Evolutionary conservation across 2,113 vertebrate species (phyloP).

Genomic region (Pampusana beccarii): DNA sequence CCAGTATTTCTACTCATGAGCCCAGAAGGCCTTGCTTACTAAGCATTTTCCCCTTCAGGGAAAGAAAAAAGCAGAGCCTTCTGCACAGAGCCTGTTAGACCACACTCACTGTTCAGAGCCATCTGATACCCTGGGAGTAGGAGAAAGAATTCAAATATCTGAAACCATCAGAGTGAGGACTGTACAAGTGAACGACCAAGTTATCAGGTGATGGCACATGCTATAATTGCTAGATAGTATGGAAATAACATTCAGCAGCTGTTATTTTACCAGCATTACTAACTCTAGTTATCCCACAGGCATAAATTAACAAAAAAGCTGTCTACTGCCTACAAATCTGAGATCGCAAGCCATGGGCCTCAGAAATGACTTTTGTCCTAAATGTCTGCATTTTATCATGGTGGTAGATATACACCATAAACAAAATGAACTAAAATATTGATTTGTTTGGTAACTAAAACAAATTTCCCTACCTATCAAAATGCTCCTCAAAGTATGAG

Average conservation of each 20-base stretch:
- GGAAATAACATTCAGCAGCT: slow-evolving; percentile 15
- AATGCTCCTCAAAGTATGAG: neutral
- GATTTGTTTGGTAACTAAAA: neutral
- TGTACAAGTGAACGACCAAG: neutral
- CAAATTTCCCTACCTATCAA: neutral
- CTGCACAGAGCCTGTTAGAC: neutral
- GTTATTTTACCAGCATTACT: neutral
- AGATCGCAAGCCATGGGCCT: neutral
- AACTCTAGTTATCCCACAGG: neutral
- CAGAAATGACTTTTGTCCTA: neutral
- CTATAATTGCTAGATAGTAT: neutral
- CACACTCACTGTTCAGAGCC: neutral
- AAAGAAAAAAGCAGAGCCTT: neutral
- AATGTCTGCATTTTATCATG: neutral
- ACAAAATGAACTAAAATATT: neutral
- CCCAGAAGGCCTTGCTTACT: neutral
- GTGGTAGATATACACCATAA: neutral
- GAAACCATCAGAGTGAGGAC: neutral
- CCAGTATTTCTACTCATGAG: neutral
- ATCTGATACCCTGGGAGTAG: neutral
- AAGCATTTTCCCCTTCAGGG: neutral
- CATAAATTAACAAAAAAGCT: neutral
- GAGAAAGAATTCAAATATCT: neutral
- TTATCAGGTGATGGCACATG: neutral
- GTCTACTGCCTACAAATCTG: neutral